Base-by-base conservation (phyloP, 1,140 invertebrate genomes). In the Archivesica marissinica region DNA sequence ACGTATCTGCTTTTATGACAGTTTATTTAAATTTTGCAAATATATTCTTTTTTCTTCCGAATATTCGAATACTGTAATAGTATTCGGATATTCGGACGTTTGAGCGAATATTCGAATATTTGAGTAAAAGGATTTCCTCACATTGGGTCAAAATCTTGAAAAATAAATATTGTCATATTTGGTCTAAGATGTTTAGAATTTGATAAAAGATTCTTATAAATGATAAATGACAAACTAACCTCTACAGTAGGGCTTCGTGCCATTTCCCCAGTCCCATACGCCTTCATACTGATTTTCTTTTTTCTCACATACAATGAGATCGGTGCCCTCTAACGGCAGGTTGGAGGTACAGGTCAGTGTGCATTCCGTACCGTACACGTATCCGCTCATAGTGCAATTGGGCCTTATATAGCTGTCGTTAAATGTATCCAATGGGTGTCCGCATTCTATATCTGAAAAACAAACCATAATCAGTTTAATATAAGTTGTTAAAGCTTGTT, bases 301-400 rank as follows among this genome's bases (percentile, higher is more conserved):
- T 17, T 35, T 25, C 47, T 81, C 78, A 39, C 78, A 81, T 9
- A 66, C 72, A 17, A 81, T 47, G 17, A 25, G 20, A 25, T 33
- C 41, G 6, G 78, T 52, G 15, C 78, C 78, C 23, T 68, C 44
- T 28, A 68, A 38, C 23, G 61, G 59, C 23, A 81, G 64, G 20
- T 72, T 41, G 4, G 44, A 13, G 4, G 20, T 2, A 39, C 78
- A 81, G 2, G 47, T 35, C 9, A 72, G 41, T 1, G 9, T 15
- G 41, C 78, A 81, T 39, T 64, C 30, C 38, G 44, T 23, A 6
- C 78, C 78, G 30, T 72, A 70, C n/a, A n/a, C n/a, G 54, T 52
- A 72, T 0, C 28, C 7, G 11, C 1, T 3, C 3, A 15, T 52
- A 20, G 61, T 17, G 30, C 78, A 81, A 15, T 33, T 72, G 56